Evolutionary conservation across 2,113 vertebrate species (phyloP).

Genomic region (Ifrita kowaldi): DNA sequence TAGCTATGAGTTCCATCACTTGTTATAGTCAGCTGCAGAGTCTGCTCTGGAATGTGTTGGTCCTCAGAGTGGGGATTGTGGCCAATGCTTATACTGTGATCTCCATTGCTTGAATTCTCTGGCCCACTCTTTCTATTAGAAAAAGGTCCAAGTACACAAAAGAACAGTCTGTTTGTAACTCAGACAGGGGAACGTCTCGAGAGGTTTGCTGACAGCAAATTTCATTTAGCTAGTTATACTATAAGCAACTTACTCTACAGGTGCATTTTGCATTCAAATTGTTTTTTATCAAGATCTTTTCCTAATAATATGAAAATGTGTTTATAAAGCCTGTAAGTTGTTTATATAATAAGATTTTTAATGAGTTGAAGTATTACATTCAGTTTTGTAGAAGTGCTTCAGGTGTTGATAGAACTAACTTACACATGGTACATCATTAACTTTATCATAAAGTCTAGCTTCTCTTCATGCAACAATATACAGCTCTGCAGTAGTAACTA

Average conservation of each 20-base stretch:
- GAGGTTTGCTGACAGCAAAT: slow-evolving; percentile 24
- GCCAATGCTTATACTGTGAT: not conserved
- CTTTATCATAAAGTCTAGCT: not conserved
- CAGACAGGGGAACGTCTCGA: not conserved
- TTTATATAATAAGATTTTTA: slow-evolving; percentile 52
- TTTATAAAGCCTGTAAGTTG: slow-evolving; percentile 37
- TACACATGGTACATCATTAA: not conserved
- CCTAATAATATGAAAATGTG: not conserved
- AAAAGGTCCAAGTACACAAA: not conserved
- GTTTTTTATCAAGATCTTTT: slow-evolving; percentile 24
- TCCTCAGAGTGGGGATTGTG: not conserved
- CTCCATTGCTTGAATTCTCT: not conserved
- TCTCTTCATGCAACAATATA: not conserved
- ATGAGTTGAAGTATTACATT: slow-evolving; percentile 53
- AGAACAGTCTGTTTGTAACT: not conserved
- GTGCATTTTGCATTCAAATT: slow-evolving; percentile 31
- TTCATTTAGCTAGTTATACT: slow-evolving; percentile 18
- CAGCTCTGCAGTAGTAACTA: not conserved
- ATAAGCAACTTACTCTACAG: not conserved
- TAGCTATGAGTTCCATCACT: not conserved
- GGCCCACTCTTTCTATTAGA: not conserved
- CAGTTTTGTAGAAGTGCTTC: slow-evolving; percentile 21
- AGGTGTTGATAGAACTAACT: slow-evolving; percentile 30
- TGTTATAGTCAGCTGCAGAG: not conserved
- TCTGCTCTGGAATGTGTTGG: not conserved